Conservation (phyloP, 2,797 vertebrate species). For the Chaetodon trifasciatus region DNA sequence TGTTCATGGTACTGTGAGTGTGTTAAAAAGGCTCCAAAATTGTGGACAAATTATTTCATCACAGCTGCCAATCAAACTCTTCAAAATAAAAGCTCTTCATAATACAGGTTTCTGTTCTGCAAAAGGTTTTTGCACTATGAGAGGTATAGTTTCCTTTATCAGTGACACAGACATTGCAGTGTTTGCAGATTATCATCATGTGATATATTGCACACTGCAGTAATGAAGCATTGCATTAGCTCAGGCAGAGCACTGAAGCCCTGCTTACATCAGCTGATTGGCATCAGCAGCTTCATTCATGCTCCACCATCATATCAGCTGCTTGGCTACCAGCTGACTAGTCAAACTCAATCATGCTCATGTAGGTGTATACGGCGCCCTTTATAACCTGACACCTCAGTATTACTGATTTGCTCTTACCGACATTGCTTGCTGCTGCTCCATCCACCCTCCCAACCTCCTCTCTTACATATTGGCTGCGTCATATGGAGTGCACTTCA, state of each 20-base stretch:
- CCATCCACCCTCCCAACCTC: not conserved
- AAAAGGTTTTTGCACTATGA: not conserved
- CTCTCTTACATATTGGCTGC: slow-evolving; percentile 1
- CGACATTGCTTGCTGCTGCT: not conserved
- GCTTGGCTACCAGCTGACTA: slow-evolving; percentile 1
- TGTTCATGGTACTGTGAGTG: not conserved
- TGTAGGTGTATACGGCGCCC: not conserved
- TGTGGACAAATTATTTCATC: not conserved
- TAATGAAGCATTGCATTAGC: not conserved
- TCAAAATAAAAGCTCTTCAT: not conserved
- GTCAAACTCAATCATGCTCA: not conserved
- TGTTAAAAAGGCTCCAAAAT: not conserved
- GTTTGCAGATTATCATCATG: not conserved
- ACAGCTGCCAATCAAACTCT: not conserved
- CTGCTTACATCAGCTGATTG: not conserved
- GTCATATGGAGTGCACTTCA: slow-evolving; percentile 5
- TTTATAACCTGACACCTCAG: not conserved
- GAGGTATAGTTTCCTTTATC: not conserved
- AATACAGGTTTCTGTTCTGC: not conserved
- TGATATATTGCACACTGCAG: not conserved
- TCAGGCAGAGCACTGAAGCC: not conserved
- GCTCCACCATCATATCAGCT: not conserved
- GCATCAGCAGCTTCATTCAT: not conserved
- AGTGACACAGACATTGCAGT: not conserved
- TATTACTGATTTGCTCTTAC: not conserved